These are phyloP conservation scores for Solenodon paradoxus DNA, from an alignment of 2,113 vertebrate species.

Conservation along the genomic window DNA sequence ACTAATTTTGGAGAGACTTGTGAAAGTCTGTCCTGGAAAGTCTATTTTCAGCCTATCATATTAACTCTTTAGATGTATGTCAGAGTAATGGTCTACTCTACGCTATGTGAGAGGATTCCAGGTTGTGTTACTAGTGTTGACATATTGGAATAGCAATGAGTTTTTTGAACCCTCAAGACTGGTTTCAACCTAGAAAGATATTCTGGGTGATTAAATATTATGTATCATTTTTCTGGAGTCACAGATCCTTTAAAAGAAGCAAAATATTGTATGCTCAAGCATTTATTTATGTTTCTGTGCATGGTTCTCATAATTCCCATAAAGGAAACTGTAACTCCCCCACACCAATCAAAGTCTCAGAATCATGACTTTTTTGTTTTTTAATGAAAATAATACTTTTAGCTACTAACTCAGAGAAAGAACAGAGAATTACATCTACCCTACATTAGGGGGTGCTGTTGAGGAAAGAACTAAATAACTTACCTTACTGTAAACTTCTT, in stretches of 20 bases:
- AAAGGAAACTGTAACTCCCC: not conserved
- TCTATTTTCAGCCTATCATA: not conserved
- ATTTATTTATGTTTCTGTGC: not conserved
- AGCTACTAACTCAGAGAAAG: not conserved
- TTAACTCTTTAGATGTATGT: not conserved
- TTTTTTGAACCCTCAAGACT: not conserved
- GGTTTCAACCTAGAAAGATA: not conserved
- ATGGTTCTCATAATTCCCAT: not conserved
- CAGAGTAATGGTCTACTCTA: not conserved
- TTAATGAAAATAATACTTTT: not conserved
- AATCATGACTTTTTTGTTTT: not conserved
- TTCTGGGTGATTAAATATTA: not conserved
- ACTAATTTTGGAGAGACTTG: not conserved
- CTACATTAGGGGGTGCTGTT: not conserved
- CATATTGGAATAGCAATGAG: not conserved
- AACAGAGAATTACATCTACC: not conserved
- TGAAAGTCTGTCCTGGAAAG: not conserved
- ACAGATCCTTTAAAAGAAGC: not conserved
- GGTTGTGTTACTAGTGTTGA: not conserved
- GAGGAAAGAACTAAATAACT: not conserved
- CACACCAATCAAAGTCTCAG: not conserved
- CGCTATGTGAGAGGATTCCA: not conserved
- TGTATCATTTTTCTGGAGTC: not conserved
- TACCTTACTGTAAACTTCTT: not conserved
- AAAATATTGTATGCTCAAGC: not conserved